Conservation (phyloP, 2,888 invertebrate genomes). For the Acleris cristana region DNA sequence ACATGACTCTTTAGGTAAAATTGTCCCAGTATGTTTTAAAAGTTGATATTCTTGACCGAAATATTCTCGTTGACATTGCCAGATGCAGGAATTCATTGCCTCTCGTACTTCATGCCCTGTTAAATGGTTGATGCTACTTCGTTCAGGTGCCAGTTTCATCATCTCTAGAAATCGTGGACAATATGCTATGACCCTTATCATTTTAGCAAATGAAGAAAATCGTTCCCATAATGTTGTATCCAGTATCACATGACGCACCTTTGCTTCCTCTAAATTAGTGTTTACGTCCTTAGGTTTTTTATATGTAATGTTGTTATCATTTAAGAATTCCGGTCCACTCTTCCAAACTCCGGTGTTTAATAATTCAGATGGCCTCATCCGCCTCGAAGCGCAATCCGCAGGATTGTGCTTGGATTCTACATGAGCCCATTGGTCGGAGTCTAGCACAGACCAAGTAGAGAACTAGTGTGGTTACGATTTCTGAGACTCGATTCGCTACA, state of each 20-base stretch:
- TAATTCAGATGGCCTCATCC: background rate
- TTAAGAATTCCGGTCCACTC: background rate
- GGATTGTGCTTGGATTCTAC: too few relatives aligned
- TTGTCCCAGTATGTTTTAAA: background rate
- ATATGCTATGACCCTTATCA: constrained; percentile 9
- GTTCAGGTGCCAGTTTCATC: background rate
- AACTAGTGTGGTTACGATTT: background rate
- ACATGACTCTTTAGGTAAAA: background rate
- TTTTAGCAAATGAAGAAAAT: constrained; percentile 4
- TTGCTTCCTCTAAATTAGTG: background rate
- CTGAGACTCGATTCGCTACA: constrained; percentile 2
- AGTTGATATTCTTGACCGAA: background rate
- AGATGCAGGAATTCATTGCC: background rate
- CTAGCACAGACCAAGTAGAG: too few relatives aligned
- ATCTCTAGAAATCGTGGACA: constrained; percentile 7
- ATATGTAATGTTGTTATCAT: background rate
- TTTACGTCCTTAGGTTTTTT: background rate
- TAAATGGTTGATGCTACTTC: background rate
- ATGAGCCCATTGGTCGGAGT: background rate
- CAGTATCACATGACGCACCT: background rate
- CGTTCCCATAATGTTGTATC: constrained; percentile 1
- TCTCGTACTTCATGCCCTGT: background rate
- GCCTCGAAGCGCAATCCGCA: too few relatives aligned
- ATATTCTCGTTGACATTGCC: background rate
- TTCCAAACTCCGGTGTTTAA: background rate